phyloP scores from a whole-genome alignment of 53 echinoderm and acorn worm species.

The Henricia sp. region DNA sequence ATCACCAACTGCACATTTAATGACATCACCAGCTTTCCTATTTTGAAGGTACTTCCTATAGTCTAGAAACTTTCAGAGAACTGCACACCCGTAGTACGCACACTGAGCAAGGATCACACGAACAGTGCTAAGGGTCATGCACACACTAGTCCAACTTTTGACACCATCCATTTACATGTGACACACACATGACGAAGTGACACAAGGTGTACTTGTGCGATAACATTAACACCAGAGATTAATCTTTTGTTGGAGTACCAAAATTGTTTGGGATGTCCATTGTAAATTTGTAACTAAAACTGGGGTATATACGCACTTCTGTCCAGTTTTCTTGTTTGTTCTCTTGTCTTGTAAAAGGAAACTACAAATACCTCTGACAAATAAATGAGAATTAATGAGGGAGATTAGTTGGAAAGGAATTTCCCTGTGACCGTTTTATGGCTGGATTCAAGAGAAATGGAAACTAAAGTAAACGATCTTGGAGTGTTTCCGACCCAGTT shows the following conservation, averaged over 20 bases:
- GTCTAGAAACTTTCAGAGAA: too few relatives aligned
- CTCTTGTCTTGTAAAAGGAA: background rate
- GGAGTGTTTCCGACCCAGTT: slow-evolving; percentile 19
- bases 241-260: background rate
- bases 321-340: background rate
- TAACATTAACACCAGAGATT: background rate
- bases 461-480: background rate
- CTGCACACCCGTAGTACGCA: too few relatives aligned
- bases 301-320: background rate
- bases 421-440: background rate
- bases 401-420: slow-evolving; percentile 22
- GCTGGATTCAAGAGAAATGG: background rate
- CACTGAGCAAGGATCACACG: background rate
- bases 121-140: background rate
- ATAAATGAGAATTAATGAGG: background rate
- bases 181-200: background rate
- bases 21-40: slow-evolving; percentile 3
- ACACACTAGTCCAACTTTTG: background rate
- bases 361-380: background rate
- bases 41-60: too few relatives aligned
- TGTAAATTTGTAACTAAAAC: background rate
- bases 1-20: background rate
- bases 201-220: background rate
- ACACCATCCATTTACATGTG: background rate
- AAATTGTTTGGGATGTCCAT: background rate